Evolutionary conservation across 2,797 vertebrate genomes (phyloP).

Genomic region (Gambusia yucatana): DNA sequence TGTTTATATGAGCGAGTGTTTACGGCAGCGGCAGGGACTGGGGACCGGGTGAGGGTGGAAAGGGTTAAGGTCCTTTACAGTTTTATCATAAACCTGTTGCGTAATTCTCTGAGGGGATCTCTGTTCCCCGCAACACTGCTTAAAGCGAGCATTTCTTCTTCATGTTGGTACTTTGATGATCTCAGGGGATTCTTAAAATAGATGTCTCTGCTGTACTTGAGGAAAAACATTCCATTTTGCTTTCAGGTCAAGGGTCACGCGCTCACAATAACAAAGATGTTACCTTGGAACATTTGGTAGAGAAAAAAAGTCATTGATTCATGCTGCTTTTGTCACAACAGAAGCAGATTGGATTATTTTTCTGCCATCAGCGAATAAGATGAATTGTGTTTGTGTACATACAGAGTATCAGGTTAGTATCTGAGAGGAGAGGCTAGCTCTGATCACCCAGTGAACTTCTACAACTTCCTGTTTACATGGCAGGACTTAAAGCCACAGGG

Average conservation of each 20-base stretch:
- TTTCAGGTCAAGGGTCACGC: constrained; percentile 39
- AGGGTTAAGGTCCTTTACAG: constrained; percentile 21
- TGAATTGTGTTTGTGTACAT: constrained; percentile 4
- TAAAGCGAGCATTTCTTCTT: constrained; percentile 21
- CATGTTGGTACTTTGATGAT: constrained; percentile 33
- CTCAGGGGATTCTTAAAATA: constrained; percentile 51
- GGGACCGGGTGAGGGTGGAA: constrained; percentile 15
- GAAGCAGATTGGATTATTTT: constrained; percentile 16
- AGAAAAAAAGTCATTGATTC: constrained; percentile 19
- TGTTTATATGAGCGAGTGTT: constrained; percentile 26
- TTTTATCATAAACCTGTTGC: constrained; percentile 51
- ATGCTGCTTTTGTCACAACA: constrained; percentile 4
- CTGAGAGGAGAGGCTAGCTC: background rate
- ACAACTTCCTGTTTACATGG: constrained; percentile 53
- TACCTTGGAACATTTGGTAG: constrained; percentile 23
- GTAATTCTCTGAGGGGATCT: constrained; percentile 47
- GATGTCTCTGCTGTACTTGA: constrained; percentile 9
- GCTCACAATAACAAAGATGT: background rate
- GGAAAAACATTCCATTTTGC: constrained; percentile 21
- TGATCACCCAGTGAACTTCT: constrained; percentile 30
- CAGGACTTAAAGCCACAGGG: constrained; percentile 39
- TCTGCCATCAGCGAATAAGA: background rate
- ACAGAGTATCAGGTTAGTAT: background rate
- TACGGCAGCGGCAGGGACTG: constrained; percentile 27
- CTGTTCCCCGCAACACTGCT: constrained; percentile 46